A percentile compares a stretch with the other conserved stretches of the same genome.
Evolutionary conservation across 2,888 invertebrate genomes (phyloP).

Genomic region (Linnaemya tessellans): DNA sequence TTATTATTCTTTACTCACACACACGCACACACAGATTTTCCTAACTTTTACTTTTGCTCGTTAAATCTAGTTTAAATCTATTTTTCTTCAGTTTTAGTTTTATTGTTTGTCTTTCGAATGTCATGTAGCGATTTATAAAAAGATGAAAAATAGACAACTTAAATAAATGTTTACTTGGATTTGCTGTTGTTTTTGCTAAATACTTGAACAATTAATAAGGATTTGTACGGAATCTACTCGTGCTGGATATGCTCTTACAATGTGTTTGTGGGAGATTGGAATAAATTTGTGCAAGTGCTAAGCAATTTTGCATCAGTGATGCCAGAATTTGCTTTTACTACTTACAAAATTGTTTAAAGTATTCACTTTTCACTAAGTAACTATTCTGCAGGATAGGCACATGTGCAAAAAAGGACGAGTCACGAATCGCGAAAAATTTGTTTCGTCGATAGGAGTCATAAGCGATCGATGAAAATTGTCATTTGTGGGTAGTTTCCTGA

Average conservation of each 20-base stretch:
- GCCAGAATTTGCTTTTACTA: not conserved
- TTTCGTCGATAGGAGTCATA: too few relatives aligned
- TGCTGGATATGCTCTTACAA: not conserved
- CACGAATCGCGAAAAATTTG: too few relatives aligned
- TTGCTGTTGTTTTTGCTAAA: conserved; percentile 37
- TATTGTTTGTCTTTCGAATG: conserved; percentile 38
- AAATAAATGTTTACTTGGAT: conserved; percentile 47
- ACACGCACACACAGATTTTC: conserved; percentile 2
- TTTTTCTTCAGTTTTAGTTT: conserved; percentile 17
- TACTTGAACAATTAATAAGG: conserved; percentile 55
- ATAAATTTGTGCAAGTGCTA: not conserved
- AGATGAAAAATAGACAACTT: conserved; percentile 27
- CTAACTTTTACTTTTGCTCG: conserved; percentile 22
- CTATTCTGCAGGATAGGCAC: too few relatives aligned
- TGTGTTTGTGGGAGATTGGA: not conserved
- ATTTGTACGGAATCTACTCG: conserved; percentile 23
- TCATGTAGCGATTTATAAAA: conserved; percentile 65
- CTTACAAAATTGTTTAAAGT: not conserved
- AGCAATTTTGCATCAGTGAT: not conserved
- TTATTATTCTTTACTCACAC: conserved; percentile 2
- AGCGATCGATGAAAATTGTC: too few relatives aligned
- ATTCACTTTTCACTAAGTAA: not conserved
- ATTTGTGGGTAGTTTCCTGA: too few relatives aligned
- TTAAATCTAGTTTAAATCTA: conserved; percentile 25
- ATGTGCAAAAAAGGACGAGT: too few relatives aligned